These are phyloP conservation scores for Steinernema carpocapsae DNA, from an alignment of 2,888 invertebrate species.

Conservation along the genomic window DNA sequence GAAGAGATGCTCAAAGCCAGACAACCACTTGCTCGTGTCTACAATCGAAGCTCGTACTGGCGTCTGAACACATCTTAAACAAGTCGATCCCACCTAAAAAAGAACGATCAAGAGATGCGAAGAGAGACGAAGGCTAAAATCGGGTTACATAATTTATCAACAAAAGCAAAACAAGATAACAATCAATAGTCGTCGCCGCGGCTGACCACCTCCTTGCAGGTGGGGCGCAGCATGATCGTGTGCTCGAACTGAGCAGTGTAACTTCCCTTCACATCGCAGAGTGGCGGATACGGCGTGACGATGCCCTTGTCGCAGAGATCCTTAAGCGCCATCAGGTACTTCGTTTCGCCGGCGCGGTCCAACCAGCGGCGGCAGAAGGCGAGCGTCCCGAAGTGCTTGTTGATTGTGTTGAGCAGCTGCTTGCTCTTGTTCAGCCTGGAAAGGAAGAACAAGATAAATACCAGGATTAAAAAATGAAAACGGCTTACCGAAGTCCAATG, in stretches of 20 bases:
- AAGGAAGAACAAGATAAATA: slow-evolving; percentile 17
- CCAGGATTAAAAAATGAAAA: neutral
- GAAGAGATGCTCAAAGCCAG: too few relatives aligned
- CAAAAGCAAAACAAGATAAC: slow-evolving; percentile 15
- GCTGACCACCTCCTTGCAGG: slow-evolving; percentile 96
- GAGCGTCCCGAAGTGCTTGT: slow-evolving; percentile 93
- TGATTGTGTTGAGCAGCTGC: slow-evolving; percentile 86
- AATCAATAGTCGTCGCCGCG: slow-evolving; percentile 90
- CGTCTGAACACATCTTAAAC: too few relatives aligned
- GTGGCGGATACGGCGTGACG: slow-evolving; percentile 96
- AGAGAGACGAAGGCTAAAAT: too few relatives aligned
- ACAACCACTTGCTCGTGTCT: too few relatives aligned
- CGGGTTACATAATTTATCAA: slow-evolving; percentile 24
- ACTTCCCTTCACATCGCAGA: slow-evolving; percentile 94
- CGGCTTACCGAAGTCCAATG: slow-evolving; percentile 81
- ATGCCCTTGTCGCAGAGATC: slow-evolving; percentile 96
- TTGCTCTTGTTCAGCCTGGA: slow-evolving; percentile 87
- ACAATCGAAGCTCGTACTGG: too few relatives aligned
- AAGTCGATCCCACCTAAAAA: too few relatives aligned
- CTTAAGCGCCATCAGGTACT: slow-evolving; percentile 96
- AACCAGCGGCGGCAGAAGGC: slow-evolving; percentile 99
- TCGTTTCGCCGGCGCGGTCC: slow-evolving; percentile 92
- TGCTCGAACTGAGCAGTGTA: slow-evolving; percentile 99
- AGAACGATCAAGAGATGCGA: too few relatives aligned
- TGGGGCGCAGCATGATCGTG: slow-evolving; percentile 92